These are phyloP conservation scores for Felis chaus DNA, from an alignment of 2,113 vertebrate species.

Conservation along the genomic window DNA sequence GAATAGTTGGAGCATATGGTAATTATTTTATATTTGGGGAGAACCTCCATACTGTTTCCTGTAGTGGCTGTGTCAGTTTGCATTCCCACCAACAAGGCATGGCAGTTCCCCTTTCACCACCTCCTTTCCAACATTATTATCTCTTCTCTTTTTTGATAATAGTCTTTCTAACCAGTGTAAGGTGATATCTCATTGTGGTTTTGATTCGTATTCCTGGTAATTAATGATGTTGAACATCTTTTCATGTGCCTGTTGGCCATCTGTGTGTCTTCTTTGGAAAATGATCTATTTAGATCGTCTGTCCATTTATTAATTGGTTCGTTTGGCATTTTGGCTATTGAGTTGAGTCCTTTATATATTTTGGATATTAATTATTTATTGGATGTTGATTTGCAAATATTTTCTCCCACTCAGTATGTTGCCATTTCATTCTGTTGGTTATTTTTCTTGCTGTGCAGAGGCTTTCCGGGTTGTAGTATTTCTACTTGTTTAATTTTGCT, in stretches of 20 bases:
- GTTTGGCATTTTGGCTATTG: background rate
- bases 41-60: background rate
- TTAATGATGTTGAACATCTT: background rate
- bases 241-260: background rate
- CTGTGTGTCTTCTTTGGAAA: background rate
- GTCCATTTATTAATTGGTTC: background rate
- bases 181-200: background rate
- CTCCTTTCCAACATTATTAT: background rate
- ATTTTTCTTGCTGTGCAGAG: background rate
- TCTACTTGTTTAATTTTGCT: background rate
- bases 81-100: background rate
- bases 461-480: background rate
- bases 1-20: background rate
- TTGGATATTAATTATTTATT: background rate
- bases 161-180: background rate
- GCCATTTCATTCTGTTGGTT: background rate
- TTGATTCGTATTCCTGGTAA: background rate
- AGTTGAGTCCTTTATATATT: background rate
- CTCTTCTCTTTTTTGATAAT: background rate
- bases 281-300: background rate
- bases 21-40: background rate
- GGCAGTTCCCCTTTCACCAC: background rate
- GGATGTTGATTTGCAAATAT: background rate
- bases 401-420: background rate
- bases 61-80: background rate